phyloP scores from a whole-genome alignment of 2,888 invertebrate genomes.

The Trissolcus brochymenae region DNA sequence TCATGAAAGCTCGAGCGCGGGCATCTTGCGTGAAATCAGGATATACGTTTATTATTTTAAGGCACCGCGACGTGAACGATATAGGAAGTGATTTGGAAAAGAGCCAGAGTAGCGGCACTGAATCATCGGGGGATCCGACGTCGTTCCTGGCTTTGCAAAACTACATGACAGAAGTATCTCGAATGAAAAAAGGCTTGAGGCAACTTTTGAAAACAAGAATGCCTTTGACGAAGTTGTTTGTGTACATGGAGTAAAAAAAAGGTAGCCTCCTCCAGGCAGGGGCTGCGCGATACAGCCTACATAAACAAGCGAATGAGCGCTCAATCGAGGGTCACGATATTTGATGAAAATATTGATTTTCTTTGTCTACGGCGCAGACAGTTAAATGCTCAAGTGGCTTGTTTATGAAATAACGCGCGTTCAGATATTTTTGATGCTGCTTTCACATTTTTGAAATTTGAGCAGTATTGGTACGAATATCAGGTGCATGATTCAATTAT shows the following conservation, averaged over 20 bases:
- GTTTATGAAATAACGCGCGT: too few species aligned
- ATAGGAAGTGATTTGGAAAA: slow-evolving; percentile 72
- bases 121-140: slow-evolving; percentile 13
- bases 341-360: background rate
- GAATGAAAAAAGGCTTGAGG: slow-evolving; percentile 17
- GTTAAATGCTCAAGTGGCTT: too few species aligned
- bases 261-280: slow-evolving; percentile 9
- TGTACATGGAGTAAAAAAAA: slow-evolving; percentile 15
- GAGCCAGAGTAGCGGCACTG: slow-evolving; percentile 62
- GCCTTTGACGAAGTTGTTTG: slow-evolving; percentile 33
- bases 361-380: background rate
- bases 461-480: too few species aligned
- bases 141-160: slow-evolving; percentile 22
- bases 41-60: slow-evolving; percentile 68
- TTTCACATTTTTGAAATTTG: too few species aligned
- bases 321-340: slow-evolving; percentile 2
- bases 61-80: slow-evolving; percentile 63
- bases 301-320: background rate
- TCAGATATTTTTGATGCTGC: too few species aligned
- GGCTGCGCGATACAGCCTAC: background rate
- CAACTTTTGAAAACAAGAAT: slow-evolving; percentile 43
- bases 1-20: slow-evolving; percentile 5
- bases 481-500: too few species aligned
- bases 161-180: slow-evolving; percentile 26
- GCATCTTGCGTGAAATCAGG: slow-evolving; percentile 21